A percentile compares a stretch with the other conserved stretches of the same genome.
These are phyloP conservation scores for Didymodactylos carnosus DNA, from an alignment of 2,888 invertebrate genomes.

Conservation along the genomic window DNA sequence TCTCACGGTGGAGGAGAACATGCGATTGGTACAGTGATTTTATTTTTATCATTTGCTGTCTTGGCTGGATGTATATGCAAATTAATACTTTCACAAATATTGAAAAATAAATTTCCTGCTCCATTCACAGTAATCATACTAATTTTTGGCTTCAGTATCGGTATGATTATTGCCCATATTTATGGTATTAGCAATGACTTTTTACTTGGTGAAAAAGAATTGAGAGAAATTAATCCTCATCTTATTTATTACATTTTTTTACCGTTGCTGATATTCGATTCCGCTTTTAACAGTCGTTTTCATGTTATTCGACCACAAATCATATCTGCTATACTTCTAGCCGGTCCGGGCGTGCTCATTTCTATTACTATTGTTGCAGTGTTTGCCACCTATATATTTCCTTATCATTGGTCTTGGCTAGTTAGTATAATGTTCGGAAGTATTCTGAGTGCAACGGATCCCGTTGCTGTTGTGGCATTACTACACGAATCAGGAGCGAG, in stretches of 20 bases:
- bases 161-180: neutral
- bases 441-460: neutral
- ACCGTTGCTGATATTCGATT: neutral
- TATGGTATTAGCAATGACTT: neutral
- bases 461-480: neutral
- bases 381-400: conserved; percentile 22
- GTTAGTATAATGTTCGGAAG: conserved; percentile 16
- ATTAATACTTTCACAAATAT: neutral
- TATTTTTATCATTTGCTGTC: neutral
- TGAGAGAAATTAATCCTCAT: conserved; percentile 22
- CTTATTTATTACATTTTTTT: conserved; percentile 16
- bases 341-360: conserved; percentile 19
- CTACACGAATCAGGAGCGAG: conserved; percentile 18
- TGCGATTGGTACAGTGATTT: neutral
- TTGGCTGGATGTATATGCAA: neutral
- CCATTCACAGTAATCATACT: neutral
- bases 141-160: neutral
- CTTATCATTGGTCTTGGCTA: conserved; percentile 22
- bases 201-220: neutral
- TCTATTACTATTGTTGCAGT: conserved; percentile 24
- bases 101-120: neutral
- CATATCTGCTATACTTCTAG: neutral
- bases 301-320: neutral
- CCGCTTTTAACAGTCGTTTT: neutral
- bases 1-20: neutral